phyloP scores from a whole-genome alignment of 1,140 invertebrate genomes.

The Mizuhopecten yessoensis region DNA sequence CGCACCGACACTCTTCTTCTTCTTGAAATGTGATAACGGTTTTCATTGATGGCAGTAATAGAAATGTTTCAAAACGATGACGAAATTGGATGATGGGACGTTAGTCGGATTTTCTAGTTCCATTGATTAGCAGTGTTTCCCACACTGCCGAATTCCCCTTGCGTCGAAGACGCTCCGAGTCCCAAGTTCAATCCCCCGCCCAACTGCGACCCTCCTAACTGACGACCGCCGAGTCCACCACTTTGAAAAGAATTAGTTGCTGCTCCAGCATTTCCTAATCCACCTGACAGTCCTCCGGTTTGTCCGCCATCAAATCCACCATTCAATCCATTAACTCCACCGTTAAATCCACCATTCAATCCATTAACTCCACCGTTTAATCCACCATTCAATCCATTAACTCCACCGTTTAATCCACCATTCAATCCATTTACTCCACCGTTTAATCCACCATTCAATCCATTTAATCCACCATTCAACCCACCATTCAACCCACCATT shows the following conservation, averaged over 20 bases:
- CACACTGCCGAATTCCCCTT: not conserved
- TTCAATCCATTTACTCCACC: not conserved
- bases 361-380: not conserved
- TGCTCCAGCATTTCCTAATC: not conserved
- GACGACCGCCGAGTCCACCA: not conserved
- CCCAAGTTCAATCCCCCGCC: not conserved
- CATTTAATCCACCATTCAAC: not conserved
- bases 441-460: not conserved
- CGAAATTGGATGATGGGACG: not conserved
- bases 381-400: not conserved
- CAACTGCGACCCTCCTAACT: not conserved
- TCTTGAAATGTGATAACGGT: too few species aligned
- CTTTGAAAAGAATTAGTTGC: not conserved
- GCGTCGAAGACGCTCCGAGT: not conserved
- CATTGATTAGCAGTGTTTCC: not conserved
- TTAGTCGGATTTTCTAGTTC: not conserved
- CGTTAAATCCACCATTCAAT: not conserved
- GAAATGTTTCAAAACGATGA: not conserved
- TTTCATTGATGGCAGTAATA: not conserved
- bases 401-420: not conserved
- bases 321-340: not conserved
- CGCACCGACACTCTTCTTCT: too few species aligned
- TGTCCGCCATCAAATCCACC: not conserved
- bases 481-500: not conserved
- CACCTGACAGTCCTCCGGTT: not conserved